A percentile compares a stretch with the other conserved stretches of the same genome.
These are phyloP conservation scores for Rhyacophila evoluta DNA, from an alignment of 2,888 invertebrate species.

Conservation along the genomic window DNA sequence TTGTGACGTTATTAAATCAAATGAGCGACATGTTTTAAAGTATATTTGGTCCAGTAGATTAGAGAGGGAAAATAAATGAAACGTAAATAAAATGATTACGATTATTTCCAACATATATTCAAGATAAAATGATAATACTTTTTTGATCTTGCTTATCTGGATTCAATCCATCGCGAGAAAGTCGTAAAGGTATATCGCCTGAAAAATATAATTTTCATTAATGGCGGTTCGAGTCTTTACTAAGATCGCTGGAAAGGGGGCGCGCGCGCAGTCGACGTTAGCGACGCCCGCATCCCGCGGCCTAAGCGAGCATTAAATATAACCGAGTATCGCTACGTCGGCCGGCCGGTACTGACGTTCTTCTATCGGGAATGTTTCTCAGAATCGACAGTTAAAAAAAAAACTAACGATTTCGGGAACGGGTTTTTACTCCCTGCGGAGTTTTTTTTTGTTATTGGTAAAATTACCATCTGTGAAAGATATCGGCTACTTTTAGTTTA, in stretches of 20 bases:
- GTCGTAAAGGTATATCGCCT: conserved; percentile 9
- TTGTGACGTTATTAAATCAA: no score
- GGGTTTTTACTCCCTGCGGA: neutral
- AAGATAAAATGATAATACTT: no score
- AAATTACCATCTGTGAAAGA: conserved; percentile 1
- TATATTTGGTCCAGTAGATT: no score
- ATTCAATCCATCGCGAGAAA: neutral
- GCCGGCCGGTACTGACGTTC: conserved; percentile 8
- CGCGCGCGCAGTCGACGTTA: conserved; percentile 15
- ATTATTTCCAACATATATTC: no score
- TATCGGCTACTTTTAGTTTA: neutral
- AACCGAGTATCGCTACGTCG: conserved; percentile 19
- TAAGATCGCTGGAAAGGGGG: neutral
- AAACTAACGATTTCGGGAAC: conserved; percentile 14
- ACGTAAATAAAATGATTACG: no score
- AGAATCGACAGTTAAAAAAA: neutral
- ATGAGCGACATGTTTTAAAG: no score
- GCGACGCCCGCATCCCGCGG: conserved; percentile 13
- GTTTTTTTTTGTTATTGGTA: conserved; percentile 16
- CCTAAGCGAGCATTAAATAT: neutral
- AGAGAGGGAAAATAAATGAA: no score
- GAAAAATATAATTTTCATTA: neutral
- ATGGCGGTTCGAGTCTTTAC: neutral
- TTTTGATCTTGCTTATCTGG: neutral
- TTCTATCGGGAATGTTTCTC: neutral